Conservation (phyloP, 2,888 invertebrate genomes). For the Acronicta aceris region DNA sequence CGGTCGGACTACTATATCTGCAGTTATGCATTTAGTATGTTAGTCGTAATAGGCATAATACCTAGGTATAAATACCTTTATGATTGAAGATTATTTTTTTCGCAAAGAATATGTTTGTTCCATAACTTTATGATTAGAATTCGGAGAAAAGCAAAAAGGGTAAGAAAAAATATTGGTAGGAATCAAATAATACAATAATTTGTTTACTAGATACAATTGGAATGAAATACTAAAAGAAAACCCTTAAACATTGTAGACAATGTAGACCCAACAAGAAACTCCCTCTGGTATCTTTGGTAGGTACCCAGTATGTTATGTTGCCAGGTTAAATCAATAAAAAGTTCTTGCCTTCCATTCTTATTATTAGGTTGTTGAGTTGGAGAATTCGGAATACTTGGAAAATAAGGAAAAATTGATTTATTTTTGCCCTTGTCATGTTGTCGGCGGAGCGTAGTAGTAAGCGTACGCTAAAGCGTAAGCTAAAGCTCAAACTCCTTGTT, state of each 20-base stretch:
- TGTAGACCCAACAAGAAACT: slow-evolving; percentile 7
- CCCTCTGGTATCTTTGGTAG: slow-evolving; percentile 9
- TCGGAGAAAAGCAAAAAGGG: too few relatives aligned
- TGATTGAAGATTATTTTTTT: slow-evolving; percentile 17
- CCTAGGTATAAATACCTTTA: too few relatives aligned
- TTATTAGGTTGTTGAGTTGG: slow-evolving; percentile 14
- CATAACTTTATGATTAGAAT: neutral
- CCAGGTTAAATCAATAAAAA: slow-evolving; percentile 35
- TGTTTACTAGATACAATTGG: too few relatives aligned
- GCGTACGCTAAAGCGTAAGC: too few relatives aligned
- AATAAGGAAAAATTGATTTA: slow-evolving; percentile 2
- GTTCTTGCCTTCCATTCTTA: slow-evolving; percentile 11
- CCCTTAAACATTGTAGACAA: too few relatives aligned
- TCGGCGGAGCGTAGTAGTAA: slow-evolving; percentile 8
- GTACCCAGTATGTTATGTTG: slow-evolving; percentile 11
- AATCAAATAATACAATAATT: too few relatives aligned
- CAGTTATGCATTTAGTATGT: slow-evolving; percentile 5
- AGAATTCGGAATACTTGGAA: slow-evolving; percentile 12
- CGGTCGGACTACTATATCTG: slow-evolving; percentile 23
- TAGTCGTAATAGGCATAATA: slow-evolving; percentile 12
- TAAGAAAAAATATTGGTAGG: too few relatives aligned
- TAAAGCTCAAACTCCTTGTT: slow-evolving; percentile 10
- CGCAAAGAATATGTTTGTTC: neutral
- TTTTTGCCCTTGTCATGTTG: slow-evolving; percentile 18
- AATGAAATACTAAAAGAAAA: too few relatives aligned